Percentiles rank a stretch among this genome's conserved stretches.
Conservation (phyloP, 2,888 invertebrate species). For the Dicranocentrus wangi region DNA sequence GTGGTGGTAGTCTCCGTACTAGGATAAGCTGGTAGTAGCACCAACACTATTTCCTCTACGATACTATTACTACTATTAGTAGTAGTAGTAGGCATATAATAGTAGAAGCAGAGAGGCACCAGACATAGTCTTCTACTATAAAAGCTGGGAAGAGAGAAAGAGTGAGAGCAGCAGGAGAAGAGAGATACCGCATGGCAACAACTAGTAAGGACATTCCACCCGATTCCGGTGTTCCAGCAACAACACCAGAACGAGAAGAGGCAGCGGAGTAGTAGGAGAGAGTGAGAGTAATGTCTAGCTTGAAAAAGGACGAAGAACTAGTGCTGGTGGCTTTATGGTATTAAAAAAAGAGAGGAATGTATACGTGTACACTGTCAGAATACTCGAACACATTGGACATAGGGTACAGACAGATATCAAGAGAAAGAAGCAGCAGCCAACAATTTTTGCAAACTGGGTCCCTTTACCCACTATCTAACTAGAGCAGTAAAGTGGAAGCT, state of each 20-base stretch:
- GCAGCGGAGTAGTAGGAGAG: conserved; percentile 4
- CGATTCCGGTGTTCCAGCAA: conserved; percentile 61
- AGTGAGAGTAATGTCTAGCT: conserved; percentile 33
- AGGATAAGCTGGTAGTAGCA: not conserved
- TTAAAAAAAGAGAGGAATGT: conserved; percentile 15
- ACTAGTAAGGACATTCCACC: conserved; percentile 55
- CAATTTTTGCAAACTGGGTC: conserved; percentile 12
- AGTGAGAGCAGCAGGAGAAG: conserved; percentile 32
- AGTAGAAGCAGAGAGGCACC: conserved; percentile 8
- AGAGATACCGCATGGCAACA: conserved; percentile 62
- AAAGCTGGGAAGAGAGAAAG: conserved; percentile 10
- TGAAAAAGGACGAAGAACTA: conserved; percentile 43
- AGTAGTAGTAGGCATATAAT: conserved; percentile 22
- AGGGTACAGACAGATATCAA: not conserved
- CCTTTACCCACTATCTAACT: conserved; percentile 3
- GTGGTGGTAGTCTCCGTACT: not conserved
- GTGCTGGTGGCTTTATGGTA: not conserved
- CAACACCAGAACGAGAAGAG: conserved; percentile 3
- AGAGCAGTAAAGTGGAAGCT: not conserved
- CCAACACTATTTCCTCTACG: conserved; percentile 20
- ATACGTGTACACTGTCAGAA: not conserved
- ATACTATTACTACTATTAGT: conserved; percentile 9
- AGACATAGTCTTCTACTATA: conserved; percentile 14
- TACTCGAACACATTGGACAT: not conserved
- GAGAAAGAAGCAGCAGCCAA: conserved; percentile 16